Percentiles rank a stretch among this genome's conserved stretches.
Conservation (phyloP, 1,140 invertebrate genomes). For the Drosophila sulfurigaster region DNA sequence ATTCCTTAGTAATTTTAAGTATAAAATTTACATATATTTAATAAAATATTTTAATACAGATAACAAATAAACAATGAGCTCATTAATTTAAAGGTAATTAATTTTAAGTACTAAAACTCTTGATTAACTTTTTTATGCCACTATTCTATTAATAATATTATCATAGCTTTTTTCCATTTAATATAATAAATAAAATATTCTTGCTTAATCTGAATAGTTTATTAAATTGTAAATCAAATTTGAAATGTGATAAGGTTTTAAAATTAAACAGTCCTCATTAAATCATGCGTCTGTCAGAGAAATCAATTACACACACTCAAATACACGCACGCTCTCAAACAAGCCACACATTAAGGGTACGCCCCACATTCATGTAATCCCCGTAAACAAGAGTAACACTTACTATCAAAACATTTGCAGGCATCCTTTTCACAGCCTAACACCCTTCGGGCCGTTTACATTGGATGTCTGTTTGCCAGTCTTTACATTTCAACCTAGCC, state of each 20-base stretch:
- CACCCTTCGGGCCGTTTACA: slow-evolving; percentile 36
- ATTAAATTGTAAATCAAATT: too few species aligned
- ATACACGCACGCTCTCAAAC: background rate
- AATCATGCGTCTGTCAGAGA: background rate
- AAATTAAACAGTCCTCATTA: background rate
- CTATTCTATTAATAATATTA: too few species aligned
- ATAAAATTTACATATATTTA: too few species aligned
- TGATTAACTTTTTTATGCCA: too few species aligned
- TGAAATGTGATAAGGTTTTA: background rate
- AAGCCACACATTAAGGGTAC: background rate
- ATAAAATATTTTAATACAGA: too few species aligned
- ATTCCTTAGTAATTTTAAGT: too few species aligned
- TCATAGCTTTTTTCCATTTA: too few species aligned
- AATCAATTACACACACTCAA: slow-evolving; percentile 1
- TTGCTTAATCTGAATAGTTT: too few species aligned
- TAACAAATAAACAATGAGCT: too few species aligned
- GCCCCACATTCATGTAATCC: slow-evolving; percentile 8
- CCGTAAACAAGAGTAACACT: slow-evolving; percentile 35
- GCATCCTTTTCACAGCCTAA: slow-evolving; percentile 44
- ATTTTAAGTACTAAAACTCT: too few species aligned
- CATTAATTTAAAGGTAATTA: too few species aligned
- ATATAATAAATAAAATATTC: too few species aligned
- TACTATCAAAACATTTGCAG: slow-evolving; percentile 53
- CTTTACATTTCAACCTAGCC: slow-evolving; percentile 23
- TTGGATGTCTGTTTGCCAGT: slow-evolving; percentile 36